Evolutionary conservation across 2,113 vertebrate species (phyloP).

Genomic region (Martes martes): DNA sequence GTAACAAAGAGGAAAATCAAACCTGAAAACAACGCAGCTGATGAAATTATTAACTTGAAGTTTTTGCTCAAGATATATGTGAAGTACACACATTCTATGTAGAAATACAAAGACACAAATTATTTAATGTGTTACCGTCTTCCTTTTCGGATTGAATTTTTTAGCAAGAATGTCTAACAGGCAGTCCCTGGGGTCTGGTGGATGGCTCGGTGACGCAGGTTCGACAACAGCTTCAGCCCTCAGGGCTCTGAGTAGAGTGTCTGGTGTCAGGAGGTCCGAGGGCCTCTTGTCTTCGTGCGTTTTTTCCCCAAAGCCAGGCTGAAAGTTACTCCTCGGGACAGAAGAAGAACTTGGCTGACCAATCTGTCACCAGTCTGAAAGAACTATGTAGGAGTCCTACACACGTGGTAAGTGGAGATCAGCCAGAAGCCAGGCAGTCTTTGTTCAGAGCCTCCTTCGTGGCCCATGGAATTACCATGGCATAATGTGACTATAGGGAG

Average conservation of each 20-base stretch:
- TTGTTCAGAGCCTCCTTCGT: neutral
- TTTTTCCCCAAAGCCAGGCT: neutral
- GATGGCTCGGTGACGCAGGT: accelerated
- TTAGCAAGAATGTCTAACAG: neutral
- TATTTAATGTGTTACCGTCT: neutral
- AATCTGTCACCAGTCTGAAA: constrained; percentile 29
- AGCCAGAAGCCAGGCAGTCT: neutral
- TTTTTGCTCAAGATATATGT: neutral
- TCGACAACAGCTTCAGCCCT: accelerated
- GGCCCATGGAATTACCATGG: constrained; percentile 44
- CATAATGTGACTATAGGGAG: constrained; percentile 63
- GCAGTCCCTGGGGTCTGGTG: neutral
- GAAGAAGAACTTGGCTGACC: neutral
- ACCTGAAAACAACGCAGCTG: neutral
- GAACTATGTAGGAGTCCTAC: constrained; percentile 7
- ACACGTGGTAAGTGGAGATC: constrained; percentile 45
- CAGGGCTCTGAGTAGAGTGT: neutral
- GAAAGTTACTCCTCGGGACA: neutral
- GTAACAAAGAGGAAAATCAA: constrained; percentile 10
- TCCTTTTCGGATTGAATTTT: neutral
- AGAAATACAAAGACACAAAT: neutral
- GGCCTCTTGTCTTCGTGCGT: neutral
- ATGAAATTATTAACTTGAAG: constrained; percentile 7
- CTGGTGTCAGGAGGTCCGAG: neutral
- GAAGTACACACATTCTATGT: neutral